Evolutionary conservation across 2,797 vertebrate species (phyloP).

Genomic region (Eptatretus atami): DNA sequence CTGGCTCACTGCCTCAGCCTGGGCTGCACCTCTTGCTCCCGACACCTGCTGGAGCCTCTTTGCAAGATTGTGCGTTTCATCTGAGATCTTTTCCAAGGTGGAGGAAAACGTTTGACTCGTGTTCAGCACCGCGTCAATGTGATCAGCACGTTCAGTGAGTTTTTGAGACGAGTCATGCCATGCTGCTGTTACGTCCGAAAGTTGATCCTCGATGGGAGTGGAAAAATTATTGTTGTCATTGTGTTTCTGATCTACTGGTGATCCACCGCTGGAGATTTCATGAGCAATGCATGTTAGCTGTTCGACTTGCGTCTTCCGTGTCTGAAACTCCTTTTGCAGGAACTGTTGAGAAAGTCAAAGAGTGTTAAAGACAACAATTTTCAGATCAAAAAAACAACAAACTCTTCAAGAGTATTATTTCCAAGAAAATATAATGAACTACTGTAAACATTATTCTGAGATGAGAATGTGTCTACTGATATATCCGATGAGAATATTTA

Average conservation of each 20-base stretch:
- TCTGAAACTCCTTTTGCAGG: conserved; percentile 93
- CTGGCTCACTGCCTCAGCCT: conserved; percentile 49
- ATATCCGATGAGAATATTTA: too few relatives aligned
- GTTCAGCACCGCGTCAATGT: conserved; percentile 55
- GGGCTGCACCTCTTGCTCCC: conserved; percentile 33
- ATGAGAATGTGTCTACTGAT: too few relatives aligned
- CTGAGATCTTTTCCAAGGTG: conserved; percentile 35
- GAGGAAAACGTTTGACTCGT: conserved; percentile 55
- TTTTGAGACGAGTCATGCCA: conserved; percentile 42
- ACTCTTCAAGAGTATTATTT: too few relatives aligned
- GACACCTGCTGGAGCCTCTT: conserved; percentile 35
- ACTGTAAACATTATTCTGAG: too few relatives aligned
- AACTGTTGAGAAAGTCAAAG: conserved; percentile 23
- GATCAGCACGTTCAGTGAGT: conserved; percentile 36
- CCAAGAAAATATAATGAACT: too few relatives aligned
- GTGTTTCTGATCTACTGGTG: neutral
- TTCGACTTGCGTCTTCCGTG: conserved; percentile 48
- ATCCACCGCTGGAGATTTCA: conserved; percentile 35
- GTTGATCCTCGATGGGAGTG: conserved; percentile 33
- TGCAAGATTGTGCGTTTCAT: conserved; percentile 32
- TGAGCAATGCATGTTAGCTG: conserved; percentile 55
- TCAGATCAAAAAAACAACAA: too few relatives aligned
- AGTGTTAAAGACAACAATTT: too few relatives aligned
- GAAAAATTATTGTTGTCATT: conserved; percentile 10
- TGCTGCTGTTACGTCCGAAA: conserved; percentile 37